Evolutionary conservation across 1,140 invertebrate species (phyloP).

Genomic region (Polyergus mexicanus): DNA sequence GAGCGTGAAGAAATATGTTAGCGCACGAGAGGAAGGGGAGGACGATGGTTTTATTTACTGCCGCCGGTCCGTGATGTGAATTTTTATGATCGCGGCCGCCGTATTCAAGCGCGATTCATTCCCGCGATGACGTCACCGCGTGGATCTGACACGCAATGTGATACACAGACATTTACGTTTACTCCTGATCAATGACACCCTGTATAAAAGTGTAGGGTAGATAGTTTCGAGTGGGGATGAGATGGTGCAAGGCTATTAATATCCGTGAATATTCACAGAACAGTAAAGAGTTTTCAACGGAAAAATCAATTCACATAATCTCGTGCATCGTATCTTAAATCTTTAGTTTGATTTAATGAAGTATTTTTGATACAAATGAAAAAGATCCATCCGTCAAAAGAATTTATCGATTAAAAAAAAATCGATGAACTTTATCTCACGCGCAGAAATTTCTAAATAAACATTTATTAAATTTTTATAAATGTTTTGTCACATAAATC

Average conservation of each 20-base stretch:
- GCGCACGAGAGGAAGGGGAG: conserved; percentile 33
- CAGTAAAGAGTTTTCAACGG: background rate
- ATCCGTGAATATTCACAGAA: background rate
- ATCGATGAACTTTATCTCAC: too few species aligned
- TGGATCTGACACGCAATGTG: conserved; percentile 34
- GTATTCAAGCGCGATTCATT: conserved; percentile 55
- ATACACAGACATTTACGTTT: conserved; percentile 5
- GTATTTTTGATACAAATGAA: background rate
- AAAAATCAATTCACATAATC: background rate
- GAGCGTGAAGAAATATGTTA: conserved; percentile 73
- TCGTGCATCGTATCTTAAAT: too few species aligned
- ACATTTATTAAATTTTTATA: too few species aligned
- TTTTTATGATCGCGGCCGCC: conserved; percentile 66
- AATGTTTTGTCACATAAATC: too few species aligned
- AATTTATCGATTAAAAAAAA: too few species aligned
- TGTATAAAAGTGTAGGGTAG: background rate
- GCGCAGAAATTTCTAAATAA: too few species aligned
- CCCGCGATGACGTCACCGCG: conserved; percentile 46
- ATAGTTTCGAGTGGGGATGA: background rate
- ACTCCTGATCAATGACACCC: background rate
- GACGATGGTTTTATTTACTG: conserved; percentile 76
- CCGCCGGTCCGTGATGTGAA: conserved; percentile 71
- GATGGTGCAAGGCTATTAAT: background rate
- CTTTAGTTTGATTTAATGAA: background rate
- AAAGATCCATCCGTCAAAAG: too few species aligned